Percentiles rank a stretch among this genome's conserved stretches.
Conservation (phyloP, 2,888 invertebrate species). For the Dryocosmus kuriphilus region DNA sequence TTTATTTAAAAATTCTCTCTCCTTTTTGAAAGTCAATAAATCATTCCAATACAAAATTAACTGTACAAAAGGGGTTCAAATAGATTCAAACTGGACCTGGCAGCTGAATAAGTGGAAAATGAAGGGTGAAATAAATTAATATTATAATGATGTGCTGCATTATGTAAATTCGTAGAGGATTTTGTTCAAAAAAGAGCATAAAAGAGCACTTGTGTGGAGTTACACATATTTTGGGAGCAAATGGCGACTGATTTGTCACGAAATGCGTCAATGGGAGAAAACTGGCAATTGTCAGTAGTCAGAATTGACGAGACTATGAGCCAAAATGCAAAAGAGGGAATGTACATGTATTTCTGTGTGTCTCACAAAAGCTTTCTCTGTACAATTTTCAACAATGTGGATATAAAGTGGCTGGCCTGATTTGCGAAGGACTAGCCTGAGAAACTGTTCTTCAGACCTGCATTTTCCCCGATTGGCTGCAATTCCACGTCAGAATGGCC, state of each 20-base stretch:
- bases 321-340: constrained; percentile 19
- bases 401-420: constrained; percentile 3
- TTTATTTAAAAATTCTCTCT: no score
- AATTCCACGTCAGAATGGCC: not conserved
- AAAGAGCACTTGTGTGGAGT: constrained; percentile 19
- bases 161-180: not conserved
- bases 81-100: no score
- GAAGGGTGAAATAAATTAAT: not conserved
- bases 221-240: not conserved
- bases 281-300: constrained; percentile 27
- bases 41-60: not conserved
- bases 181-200: not conserved
- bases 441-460: not conserved
- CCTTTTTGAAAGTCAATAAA: not conserved
- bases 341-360: not conserved
- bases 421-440: constrained; percentile 6
- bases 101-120: not conserved
- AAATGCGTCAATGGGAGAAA: constrained; percentile 27
- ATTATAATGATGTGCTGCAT: not conserved
- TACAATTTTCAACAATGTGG: not conserved
- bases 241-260: constrained; percentile 30
- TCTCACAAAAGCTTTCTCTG: not conserved
- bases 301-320: constrained; percentile 13
- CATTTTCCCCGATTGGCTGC: not conserved
- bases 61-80: no score